These are phyloP conservation scores for Labia minor DNA, from an alignment of 2,888 invertebrate genomes.

Conservation along the genomic window DNA sequence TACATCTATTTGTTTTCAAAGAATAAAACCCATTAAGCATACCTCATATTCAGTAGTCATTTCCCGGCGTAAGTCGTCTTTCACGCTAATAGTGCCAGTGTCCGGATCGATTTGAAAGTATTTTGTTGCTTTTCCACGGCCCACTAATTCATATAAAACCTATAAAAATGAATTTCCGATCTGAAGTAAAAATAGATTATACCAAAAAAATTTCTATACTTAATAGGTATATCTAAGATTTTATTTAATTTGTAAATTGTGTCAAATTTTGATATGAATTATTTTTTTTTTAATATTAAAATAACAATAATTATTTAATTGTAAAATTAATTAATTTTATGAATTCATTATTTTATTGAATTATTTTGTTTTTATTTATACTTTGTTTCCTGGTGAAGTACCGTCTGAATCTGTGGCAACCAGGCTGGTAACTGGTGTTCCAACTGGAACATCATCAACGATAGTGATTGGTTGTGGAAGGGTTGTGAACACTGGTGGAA, in stretches of 20 bases:
- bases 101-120: slow-evolving; percentile 83
- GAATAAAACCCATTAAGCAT: too few species aligned
- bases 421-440: slow-evolving; percentile 66
- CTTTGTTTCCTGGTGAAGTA: slow-evolving; percentile 71
- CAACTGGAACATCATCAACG: slow-evolving; percentile 72
- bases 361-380: too few species aligned
- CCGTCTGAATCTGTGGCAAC: slow-evolving; percentile 75
- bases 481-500: slow-evolving; percentile 74
- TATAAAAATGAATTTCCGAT: slow-evolving; percentile 29
- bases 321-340: too few species aligned
- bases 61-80: slow-evolving; percentile 76
- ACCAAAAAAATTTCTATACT: neutral
- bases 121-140: slow-evolving; percentile 66
- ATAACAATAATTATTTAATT: too few species aligned
- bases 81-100: slow-evolving; percentile 65
- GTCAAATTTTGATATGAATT: too few species aligned
- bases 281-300: too few species aligned
- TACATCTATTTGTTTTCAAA: too few species aligned
- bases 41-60: slow-evolving; percentile 79
- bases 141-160: slow-evolving; percentile 67
- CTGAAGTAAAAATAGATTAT: too few species aligned
- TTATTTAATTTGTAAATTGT: too few species aligned
- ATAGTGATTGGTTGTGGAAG: slow-evolving; percentile 72
- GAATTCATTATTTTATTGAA: too few species aligned
- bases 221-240: neutral